Evolutionary conservation across 2,797 vertebrate genomes (phyloP).

Genomic region (Scolopax rusticola): DNA sequence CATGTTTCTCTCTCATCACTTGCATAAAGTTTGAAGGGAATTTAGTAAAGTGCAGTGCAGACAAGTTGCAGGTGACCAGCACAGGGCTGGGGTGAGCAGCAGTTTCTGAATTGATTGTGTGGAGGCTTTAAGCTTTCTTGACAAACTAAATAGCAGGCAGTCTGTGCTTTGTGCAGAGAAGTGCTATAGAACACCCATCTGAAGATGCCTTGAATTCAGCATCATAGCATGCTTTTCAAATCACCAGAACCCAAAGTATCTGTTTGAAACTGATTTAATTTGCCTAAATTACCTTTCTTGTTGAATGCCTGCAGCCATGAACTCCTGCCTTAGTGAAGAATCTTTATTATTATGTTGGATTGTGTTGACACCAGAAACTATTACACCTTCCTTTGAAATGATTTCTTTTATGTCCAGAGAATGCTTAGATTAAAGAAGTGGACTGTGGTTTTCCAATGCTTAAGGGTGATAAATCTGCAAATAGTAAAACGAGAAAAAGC

Average conservation of each 20-base stretch:
- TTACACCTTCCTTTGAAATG: background rate
- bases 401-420: constrained; percentile 18
- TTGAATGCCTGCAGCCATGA: background rate
- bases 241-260: background rate
- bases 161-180: background rate
- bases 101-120: background rate
- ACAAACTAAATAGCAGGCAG: background rate
- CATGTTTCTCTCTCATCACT: background rate
- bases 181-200: background rate
- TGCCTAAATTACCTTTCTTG: constrained; percentile 45
- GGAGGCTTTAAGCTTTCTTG: background rate
- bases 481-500: background rate
- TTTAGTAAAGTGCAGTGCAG: background rate
- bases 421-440: background rate
- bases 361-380: background rate
- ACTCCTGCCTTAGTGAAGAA: background rate
- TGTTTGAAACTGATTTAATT: constrained; percentile 48
- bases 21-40: background rate
- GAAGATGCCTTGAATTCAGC: constrained; percentile 31
- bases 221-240: background rate
- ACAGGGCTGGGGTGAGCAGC: background rate
- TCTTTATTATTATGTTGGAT: background rate
- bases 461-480: constrained; percentile 23
- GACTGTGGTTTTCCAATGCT: constrained; percentile 10
- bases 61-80: background rate